Evolutionary conservation across 2,113 vertebrate genomes (phyloP), one percentile per base, ranked within the genome.

Genomic region (Aix galericulata): DNA sequence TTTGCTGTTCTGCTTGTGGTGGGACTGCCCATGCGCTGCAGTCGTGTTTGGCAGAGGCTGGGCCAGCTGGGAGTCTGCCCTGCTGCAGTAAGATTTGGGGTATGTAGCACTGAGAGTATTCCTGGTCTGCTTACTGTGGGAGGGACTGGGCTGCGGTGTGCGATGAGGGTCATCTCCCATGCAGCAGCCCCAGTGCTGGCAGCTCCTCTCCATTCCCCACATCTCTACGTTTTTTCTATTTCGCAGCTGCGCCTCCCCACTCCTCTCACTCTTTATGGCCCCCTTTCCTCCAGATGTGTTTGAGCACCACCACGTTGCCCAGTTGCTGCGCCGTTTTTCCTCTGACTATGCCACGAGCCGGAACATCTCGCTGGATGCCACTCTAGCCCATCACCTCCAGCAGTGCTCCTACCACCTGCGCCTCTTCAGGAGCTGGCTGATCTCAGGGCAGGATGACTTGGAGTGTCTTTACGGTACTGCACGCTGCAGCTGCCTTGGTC

Each of bases 361-460:
- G 97, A 98, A 98, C 93, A 96, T 99, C 96, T 98, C 97, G 97
- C 97, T 99, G 98, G 99, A 99, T 97, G 97, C 98, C 95, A 97
- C 98, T 79, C 98, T 99, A 98, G 98, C 98, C 98, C 99, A 99
- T 97, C 99, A 99, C 98, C 99, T 99, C 95, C 98, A 99, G 98
- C 99, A 99, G 97, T 99, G 99, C 98, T 99, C 98, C 98, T 99
- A 99, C 98, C 99, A 99, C 98, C 99, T 99, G 91, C 99, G 99
- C 92, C 99, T 99, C 98, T 99, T 99, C 99, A 98, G 98, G 98
- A 99, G 99, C 98, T 99, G 99, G 99, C 98, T 99, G 98, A 98
- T 98, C 98, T 99, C 99, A 97, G 99, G 99, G 98, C 99, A 98
- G 98, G 99, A 99, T 96, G 98, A 99, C 96, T 98, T 99, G 98